A percentile compares a stretch with the other conserved stretches of the same genome.
These are phyloP conservation scores for Chaetura pelagica DNA, from an alignment of 2,113 vertebrate species.

Conservation along the genomic window DNA sequence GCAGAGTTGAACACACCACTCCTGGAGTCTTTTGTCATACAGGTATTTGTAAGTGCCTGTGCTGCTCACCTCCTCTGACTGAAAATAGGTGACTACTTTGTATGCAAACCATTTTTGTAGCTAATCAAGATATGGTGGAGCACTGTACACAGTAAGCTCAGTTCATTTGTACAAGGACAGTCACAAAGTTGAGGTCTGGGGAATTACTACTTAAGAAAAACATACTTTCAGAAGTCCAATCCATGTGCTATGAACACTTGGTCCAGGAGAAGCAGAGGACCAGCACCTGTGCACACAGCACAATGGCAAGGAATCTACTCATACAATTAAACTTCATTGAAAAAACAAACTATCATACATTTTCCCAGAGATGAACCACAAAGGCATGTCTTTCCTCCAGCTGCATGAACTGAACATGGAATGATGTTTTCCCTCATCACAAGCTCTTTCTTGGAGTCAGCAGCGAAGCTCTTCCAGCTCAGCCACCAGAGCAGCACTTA, in stretches of 20 bases:
- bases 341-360: not conserved
- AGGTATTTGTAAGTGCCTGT: not conserved
- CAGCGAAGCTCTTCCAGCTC: rapidly evolving
- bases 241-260: not conserved
- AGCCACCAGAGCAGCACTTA: rapidly evolving
- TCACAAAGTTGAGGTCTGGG: not conserved
- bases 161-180: not conserved
- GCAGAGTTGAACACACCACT: not conserved
- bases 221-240: not conserved
- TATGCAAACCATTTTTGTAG: not conserved
- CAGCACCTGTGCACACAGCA: not conserved
- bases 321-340: not conserved
- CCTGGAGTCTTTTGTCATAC: not conserved
- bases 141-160: not conserved
- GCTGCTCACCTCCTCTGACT: not conserved
- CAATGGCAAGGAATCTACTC: not conserved
- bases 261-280: not conserved
- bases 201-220: not conserved
- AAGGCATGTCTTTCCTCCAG: not conserved
- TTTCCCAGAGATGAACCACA: not conserved
- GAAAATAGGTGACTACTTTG: not conserved
- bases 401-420: rapidly evolving
- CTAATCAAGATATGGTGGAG: not conserved
- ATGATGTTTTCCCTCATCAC: not conserved
- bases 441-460: not conserved